Base-by-base conservation (phyloP, 1,140 invertebrate genomes). In the Drosophila arawakana region DNA sequence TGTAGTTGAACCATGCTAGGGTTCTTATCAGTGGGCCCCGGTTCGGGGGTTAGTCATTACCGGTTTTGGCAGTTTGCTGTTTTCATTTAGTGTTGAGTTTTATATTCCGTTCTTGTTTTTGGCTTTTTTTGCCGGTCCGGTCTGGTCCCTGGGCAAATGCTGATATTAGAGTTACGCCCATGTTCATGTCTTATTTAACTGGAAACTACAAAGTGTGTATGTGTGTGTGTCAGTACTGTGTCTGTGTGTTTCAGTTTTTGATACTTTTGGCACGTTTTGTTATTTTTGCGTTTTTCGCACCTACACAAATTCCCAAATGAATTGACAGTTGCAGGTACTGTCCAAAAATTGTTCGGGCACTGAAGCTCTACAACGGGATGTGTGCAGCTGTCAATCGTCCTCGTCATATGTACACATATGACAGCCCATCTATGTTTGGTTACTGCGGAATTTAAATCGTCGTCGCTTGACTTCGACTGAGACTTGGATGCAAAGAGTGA, bases 341-440 rank as follows among this genome's bases (percentile, higher is more conserved):
- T n/a, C 60, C 57, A 65, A 63, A 58, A 50, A 44, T 49, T 73
- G 3, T 30, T 30, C 6, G 73, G 44, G 21, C 47, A 73, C 43
- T 21, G 60, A 54, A 77, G 44, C 58, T 62, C 55, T 47, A 39
- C 37, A 13, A 58, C 44, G 21, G 61, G 35, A 62, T 69, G 50
- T 86, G 80, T 72, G 80, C 84, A 89, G 81, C 84, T 89, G 84
- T 89, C 84, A 89, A 89, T 89, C 84, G 84, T 89, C 78, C 80
- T 61, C 58, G 58, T 62, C 80, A 89, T 82, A 77, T 30, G 25
- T 78, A 61, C 78, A 84, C 84, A 79, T 89, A 84, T 88, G 84
- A 88, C 84, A 84, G 41, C 75, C 68, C 75, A 89, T 89, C 78
- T 78, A 81, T 72, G 81, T 55, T 21, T 66, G 81, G 71, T 46